A percentile compares a stretch with the other conserved stretches of the same genome.
These are phyloP conservation scores for Entomobrya proxima DNA, from an alignment of 2,888 invertebrate genomes.

Conservation along the genomic window DNA sequence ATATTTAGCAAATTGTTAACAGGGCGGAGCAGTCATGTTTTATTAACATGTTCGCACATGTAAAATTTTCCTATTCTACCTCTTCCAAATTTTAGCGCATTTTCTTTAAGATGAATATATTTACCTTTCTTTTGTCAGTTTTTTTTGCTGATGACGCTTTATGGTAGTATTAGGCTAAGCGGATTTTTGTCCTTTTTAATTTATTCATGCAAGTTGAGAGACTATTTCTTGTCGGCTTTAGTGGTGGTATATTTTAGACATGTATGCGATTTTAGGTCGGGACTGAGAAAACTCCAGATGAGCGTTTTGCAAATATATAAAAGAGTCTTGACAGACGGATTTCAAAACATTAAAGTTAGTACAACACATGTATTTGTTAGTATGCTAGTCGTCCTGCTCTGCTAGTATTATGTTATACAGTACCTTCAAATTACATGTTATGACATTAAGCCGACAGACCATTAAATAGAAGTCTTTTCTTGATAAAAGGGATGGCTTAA, in stretches of 20 bases:
- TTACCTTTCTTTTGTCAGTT: background rate
- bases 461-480: conserved; percentile 8
- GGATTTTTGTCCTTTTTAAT: conserved; percentile 35
- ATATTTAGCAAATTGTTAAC: conserved; percentile 28
- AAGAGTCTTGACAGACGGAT: background rate
- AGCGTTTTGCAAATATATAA: background rate
- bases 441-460: conserved; percentile 29
- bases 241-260: background rate
- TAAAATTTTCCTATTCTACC: background rate
- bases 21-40: conserved; percentile 32
- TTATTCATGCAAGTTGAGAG: conserved; percentile 16
- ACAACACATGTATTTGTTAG: background rate
- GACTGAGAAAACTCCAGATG: conserved; percentile 47
- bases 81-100: background rate
- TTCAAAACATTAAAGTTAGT: background rate
- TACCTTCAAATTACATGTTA: conserved; percentile 25
- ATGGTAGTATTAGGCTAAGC: conserved; percentile 6
- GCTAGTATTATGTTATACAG: no score
- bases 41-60: conserved; percentile 9
- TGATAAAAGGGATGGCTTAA: background rate
- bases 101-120: background rate
- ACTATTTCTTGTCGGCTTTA: background rate
- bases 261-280: background rate
- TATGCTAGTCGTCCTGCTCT: background rate
- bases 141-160: background rate